These are phyloP conservation scores for Poeciliopsis turneri DNA, from an alignment of 2,797 vertebrate species.

Conservation along the genomic window DNA sequence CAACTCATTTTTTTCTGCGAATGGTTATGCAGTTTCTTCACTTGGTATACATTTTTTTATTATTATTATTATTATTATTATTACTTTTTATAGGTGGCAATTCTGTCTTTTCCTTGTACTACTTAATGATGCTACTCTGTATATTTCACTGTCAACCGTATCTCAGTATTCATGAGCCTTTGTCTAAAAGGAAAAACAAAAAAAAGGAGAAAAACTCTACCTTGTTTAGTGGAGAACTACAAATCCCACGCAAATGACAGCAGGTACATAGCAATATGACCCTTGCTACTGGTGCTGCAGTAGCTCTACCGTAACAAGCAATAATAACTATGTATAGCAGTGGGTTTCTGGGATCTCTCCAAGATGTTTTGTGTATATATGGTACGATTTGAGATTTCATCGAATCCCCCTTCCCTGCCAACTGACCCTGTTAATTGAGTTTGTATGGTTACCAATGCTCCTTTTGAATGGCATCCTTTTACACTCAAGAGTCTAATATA, in stretches of 20 bases:
- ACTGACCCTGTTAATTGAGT: slow-evolving; percentile 80
- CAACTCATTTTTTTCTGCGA: slow-evolving; percentile 76
- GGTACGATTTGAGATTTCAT: slow-evolving; percentile 78
- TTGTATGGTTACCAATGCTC: slow-evolving; percentile 86
- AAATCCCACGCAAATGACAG: slow-evolving; percentile 74
- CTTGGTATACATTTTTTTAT: slow-evolving; percentile 72
- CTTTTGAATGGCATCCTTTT: slow-evolving; percentile 88
- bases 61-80: slow-evolving; percentile 63
- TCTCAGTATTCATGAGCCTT: slow-evolving; percentile 78
- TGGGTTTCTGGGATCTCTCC: slow-evolving; percentile 76
- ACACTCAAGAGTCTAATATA: slow-evolving; percentile 87
- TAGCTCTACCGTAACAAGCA: slow-evolving; percentile 83
- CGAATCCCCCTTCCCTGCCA: slow-evolving; percentile 63
- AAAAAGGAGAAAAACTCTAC: slow-evolving; percentile 47
- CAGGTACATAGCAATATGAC: slow-evolving; percentile 79
- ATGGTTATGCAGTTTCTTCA: slow-evolving; percentile 81
- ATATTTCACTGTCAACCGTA: slow-evolving; percentile 82
- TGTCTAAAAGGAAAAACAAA: slow-evolving; percentile 37
- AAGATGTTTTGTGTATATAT: slow-evolving; percentile 79
- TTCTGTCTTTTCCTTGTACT: slow-evolving; percentile 81
- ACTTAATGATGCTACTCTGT: slow-evolving; percentile 77
- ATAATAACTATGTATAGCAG: slow-evolving; percentile 81
- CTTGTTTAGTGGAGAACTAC: slow-evolving; percentile 70
- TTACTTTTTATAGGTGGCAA: slow-evolving; percentile 83
- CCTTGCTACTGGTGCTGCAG: slow-evolving; percentile 77